A percentile compares a stretch with the other conserved stretches of the same genome.
These are phyloP conservation scores for Bovichtus variegatus DNA, from an alignment of 2,797 vertebrate species.

Conservation along the genomic window DNA sequence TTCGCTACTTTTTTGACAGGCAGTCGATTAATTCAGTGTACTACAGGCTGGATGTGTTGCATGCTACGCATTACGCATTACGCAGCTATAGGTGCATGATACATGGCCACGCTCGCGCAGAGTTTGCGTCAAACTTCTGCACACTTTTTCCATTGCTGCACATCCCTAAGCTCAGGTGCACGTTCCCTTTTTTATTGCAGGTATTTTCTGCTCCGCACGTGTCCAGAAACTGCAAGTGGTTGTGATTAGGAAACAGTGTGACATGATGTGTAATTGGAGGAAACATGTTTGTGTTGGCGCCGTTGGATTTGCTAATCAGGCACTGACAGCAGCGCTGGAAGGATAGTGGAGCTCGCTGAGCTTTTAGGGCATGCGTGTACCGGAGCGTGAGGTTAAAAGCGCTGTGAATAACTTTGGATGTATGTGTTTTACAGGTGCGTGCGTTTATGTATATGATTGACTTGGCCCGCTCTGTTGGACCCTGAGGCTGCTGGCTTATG, in stretches of 20 bases:
- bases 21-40: neutral
- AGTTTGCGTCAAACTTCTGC: slow-evolving; percentile 21
- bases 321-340: slow-evolving; percentile 64
- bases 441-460: slow-evolving; percentile 59
- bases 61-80: neutral
- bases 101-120: neutral
- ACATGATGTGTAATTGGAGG: slow-evolving; percentile 59
- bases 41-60: neutral
- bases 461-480: slow-evolving; percentile 50
- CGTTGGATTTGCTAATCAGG: slow-evolving; percentile 61
- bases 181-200: slow-evolving; percentile 44
- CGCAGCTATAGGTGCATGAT: neutral
- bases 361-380: slow-evolving; percentile 6
- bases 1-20: neutral
- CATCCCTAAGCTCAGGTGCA: slow-evolving; percentile 45
- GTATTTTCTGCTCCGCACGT: slow-evolving; percentile 1
- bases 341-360: slow-evolving; percentile 19
- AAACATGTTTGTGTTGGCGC: slow-evolving; percentile 74
- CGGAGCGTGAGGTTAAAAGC: slow-evolving; percentile 33
- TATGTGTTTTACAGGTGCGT: slow-evolving; percentile 64
- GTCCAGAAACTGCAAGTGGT: slow-evolving; percentile 44
- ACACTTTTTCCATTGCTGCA: neutral
- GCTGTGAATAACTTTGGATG: slow-evolving; percentile 39
- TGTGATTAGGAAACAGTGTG: slow-evolving; percentile 53
- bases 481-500: slow-evolving; percentile 59